These are phyloP conservation scores for Cynocephalus volans DNA, from an alignment of 2,113 vertebrate species.

Conservation along the genomic window DNA sequence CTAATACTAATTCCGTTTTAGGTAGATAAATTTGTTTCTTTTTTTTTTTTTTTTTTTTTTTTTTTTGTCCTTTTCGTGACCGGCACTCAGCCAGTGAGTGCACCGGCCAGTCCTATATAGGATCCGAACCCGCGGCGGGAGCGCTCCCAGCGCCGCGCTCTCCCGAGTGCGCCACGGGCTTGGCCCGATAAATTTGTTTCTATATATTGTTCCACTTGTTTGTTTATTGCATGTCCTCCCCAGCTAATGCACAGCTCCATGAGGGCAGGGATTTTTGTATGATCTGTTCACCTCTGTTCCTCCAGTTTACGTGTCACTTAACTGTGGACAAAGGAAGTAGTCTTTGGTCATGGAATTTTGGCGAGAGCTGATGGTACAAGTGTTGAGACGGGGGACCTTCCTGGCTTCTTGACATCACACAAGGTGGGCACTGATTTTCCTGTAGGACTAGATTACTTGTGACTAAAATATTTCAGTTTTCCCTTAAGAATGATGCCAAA, in stretches of 20 bases:
- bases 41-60: too few relatives aligned
- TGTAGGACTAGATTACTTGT: background rate
- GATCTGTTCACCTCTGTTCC: background rate
- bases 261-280: background rate
- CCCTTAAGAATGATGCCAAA: background rate
- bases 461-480: slow-evolving; percentile 23
- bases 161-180: too few relatives aligned
- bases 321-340: background rate
- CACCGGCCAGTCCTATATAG: too few relatives aligned
- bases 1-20: slow-evolving; percentile 29
- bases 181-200: background rate
- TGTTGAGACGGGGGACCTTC: background rate
- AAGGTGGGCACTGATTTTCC: background rate
- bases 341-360: background rate
- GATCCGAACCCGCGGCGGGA: too few relatives aligned
- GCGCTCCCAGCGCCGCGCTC: too few relatives aligned
- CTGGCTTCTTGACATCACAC: slow-evolving; percentile 15
- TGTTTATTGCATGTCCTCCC: background rate
- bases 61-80: too few relatives aligned
- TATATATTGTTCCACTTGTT: background rate
- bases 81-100: too few relatives aligned
- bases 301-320: slow-evolving; percentile 44
- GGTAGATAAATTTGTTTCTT: background rate
- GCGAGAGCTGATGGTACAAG: background rate
- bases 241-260: background rate